Percentiles rank a stretch among this genome's conserved stretches.
These are phyloP conservation scores for Griposia aprilina DNA, from an alignment of 2,888 invertebrate species.

Conservation along the genomic window DNA sequence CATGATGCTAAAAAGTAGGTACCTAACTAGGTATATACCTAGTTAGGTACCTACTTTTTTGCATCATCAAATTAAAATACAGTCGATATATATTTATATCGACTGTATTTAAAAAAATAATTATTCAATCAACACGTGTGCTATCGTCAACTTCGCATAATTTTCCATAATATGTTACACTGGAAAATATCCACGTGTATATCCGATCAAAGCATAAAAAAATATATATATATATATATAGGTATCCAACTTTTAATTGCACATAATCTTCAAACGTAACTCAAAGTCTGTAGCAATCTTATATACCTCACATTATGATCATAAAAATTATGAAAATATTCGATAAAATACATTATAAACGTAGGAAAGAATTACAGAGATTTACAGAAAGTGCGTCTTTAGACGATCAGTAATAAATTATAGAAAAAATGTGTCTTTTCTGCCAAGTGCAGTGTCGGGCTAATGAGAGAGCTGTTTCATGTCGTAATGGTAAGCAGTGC, in stretches of 20 bases:
- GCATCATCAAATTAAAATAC: too few relatives aligned
- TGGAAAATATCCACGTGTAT: slow-evolving; percentile 21
- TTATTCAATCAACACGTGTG: neutral
- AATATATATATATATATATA: slow-evolving; percentile 41
- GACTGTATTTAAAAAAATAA: too few relatives aligned
- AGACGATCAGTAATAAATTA: slow-evolving; percentile 58
- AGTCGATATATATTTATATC: too few relatives aligned
- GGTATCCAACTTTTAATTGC: slow-evolving; percentile 33
- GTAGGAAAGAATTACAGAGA: slow-evolving; percentile 33
- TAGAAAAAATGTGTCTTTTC: slow-evolving; percentile 56
- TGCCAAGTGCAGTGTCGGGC: slow-evolving; percentile 66
- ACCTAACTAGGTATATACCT: too few relatives aligned
- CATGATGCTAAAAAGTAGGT: neutral
- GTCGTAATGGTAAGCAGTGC: slow-evolving; percentile 46
- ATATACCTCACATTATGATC: slow-evolving; percentile 28
- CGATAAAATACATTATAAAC: slow-evolving; percentile 57
- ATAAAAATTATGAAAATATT: slow-evolving; percentile 61
- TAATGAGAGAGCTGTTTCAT: slow-evolving; percentile 60
- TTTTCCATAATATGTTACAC: slow-evolving; percentile 20
- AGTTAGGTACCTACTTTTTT: too few relatives aligned
- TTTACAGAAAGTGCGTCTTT: slow-evolving; percentile 48
- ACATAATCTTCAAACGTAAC: slow-evolving; percentile 51
- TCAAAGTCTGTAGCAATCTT: slow-evolving; percentile 61
- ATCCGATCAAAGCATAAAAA: slow-evolving; percentile 31
- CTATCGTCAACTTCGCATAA: neutral